Evolutionary conservation across 2,888 invertebrate genomes (phyloP), one percentile per base, ranked within the genome.

Genomic region (Sarcophaga caerulescens): DNA sequence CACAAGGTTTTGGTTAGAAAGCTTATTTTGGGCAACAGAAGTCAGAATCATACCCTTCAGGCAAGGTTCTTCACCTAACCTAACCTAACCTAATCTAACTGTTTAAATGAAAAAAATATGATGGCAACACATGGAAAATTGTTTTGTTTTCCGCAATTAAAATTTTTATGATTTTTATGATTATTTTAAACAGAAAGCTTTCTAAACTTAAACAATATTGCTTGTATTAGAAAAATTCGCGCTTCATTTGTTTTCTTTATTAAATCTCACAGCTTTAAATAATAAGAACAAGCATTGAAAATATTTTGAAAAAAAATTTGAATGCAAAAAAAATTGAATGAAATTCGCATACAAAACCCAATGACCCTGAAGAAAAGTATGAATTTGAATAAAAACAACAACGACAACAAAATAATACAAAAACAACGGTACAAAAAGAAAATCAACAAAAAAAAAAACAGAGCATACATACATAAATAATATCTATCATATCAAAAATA

Each of bases 361-460:
- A n/a, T 65, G 74, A 52, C 74, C 74, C 63, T 75, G 74, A 75
- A 75, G 69, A 69, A 63, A 63, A 65, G 23, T 63, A 75, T 73
- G 52, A 75, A 75, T 45, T 47, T 19, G 59, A 17, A 66, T 11
- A 63, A 23, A 45, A 62, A 62, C 44, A 74, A 47, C 19, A 62
- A 44, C n/a, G n/a, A n/a, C 8, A 62, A 74, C 4, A 57, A 71
- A 71, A 71, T 52, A 14, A 52, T 52, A 59, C 21, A 69, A 47
- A 68, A 69, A 69, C 23, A 70, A 25, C 12, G 8, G 4, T 57
- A 59, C 17, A 17, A 52, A 47, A 14, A 52, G 12, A 17, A 12
- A 52, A 52, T 14, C 12, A 14, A 52, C 12, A 4, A 14, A 52
- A 52, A 52, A 52, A 52, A 47, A 52, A 14, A 52, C 52, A 52